These are phyloP conservation scores for Antrozous pallidus DNA, from an alignment of 2,797 vertebrate genomes.

Conservation along the genomic window DNA sequence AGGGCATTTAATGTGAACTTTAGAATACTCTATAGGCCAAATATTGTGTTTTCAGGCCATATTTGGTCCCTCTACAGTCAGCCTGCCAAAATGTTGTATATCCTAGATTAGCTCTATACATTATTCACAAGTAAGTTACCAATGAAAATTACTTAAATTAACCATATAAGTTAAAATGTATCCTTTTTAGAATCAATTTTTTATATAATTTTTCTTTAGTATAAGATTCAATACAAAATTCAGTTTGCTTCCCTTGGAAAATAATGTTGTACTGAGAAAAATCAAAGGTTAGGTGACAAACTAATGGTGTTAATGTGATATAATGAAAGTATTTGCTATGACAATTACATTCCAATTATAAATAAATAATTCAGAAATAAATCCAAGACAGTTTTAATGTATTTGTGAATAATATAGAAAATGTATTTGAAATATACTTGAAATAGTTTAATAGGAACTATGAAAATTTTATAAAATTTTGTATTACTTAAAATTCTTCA, in stretches of 20 bases:
- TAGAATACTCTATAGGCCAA: background rate
- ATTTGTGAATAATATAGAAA: background rate
- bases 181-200: background rate
- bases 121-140: background rate
- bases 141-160: background rate
- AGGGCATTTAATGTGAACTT: background rate
- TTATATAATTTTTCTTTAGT: background rate
- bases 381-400: background rate
- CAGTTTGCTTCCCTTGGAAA: background rate
- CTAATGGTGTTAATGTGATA: background rate
- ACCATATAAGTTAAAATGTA: background rate
- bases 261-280: background rate
- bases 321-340: background rate
- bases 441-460: background rate
- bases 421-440: background rate
- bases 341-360: background rate
- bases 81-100: background rate
- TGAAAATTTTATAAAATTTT: background rate
- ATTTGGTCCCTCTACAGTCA: background rate
- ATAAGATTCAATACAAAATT: background rate
- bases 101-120: background rate
- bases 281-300: background rate
- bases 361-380: background rate
- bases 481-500: background rate
- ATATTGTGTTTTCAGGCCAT: background rate